Percentiles rank a stretch among this genome's conserved stretches.
Conservation (phyloP, 2,113 vertebrate species). For the Pterocles gutturalis region DNA sequence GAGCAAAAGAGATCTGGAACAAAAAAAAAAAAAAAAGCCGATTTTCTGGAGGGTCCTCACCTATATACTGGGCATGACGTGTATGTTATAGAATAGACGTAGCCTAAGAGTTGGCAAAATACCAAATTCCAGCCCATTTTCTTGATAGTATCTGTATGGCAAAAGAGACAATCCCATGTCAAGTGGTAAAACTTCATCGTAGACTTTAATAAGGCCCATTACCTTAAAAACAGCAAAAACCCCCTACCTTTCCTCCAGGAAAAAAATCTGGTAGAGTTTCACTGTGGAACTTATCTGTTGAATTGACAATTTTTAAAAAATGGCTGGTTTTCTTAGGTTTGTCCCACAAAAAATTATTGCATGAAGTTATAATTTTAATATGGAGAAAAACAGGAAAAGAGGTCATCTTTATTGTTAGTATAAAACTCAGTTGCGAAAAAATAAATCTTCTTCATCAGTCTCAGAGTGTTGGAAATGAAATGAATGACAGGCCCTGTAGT, state of each 20-base stretch:
- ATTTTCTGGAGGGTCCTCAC: too few relatives aligned
- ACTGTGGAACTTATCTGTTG: not conserved
- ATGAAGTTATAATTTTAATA: not conserved
- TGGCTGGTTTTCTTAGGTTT: not conserved
- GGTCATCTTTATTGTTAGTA: not conserved
- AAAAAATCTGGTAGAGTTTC: not conserved
- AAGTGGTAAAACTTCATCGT: not conserved
- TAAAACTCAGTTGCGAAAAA: not conserved
- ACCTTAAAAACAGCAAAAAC: not conserved
- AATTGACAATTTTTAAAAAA: not conserved
- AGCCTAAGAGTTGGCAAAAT: not conserved
- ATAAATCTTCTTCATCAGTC: not conserved
- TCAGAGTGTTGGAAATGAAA: not conserved
- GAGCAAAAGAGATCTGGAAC: too few relatives aligned
- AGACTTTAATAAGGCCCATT: not conserved
- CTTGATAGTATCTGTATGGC: not conserved
- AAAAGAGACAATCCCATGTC: not conserved
- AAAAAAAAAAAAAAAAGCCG: too few relatives aligned
- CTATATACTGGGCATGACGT: too few relatives aligned
- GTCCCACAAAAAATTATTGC: not conserved
- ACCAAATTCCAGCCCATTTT: not conserved
- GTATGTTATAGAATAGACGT: not conserved
- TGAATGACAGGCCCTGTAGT: not conserved
- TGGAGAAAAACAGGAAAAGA: not conserved
- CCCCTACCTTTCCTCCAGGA: not conserved